These are phyloP conservation scores for Drosophila mercatorum DNA, from an alignment of 2,888 invertebrate species.

Conservation along the genomic window DNA sequence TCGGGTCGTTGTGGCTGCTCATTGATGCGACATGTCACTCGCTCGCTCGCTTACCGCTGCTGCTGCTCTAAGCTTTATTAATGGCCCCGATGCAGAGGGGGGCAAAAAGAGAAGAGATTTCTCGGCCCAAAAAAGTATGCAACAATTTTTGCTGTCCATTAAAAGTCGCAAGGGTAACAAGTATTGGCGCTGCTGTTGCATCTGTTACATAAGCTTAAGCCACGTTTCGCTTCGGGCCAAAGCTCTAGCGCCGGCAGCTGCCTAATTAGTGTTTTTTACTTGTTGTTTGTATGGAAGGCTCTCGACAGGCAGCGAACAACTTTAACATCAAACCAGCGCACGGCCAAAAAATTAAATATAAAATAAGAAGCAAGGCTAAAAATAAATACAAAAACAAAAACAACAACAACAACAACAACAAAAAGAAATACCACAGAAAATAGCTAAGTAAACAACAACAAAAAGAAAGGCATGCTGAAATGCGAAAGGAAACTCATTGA, in stretches of 20 bases:
- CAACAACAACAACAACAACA: neutral
- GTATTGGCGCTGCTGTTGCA: constrained; percentile 4
- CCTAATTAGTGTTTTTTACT: constrained; percentile 1
- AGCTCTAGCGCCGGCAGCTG: neutral
- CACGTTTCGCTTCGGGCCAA: neutral
- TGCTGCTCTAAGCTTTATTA: constrained; percentile 58
- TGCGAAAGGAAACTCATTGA: constrained; percentile 40
- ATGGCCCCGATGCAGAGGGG: constrained; percentile 21
- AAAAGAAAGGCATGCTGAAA: neutral
- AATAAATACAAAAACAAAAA: neutral
- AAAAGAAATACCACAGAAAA: neutral
- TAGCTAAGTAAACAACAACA: constrained; percentile 1
- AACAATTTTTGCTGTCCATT: constrained; percentile 12
- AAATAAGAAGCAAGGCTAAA: constrained; percentile 2
- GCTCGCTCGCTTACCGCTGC: constrained; percentile 24
- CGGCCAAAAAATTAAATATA: constrained; percentile 5
- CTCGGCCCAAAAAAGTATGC: constrained; percentile 13
- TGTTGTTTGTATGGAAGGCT: constrained; percentile 6
- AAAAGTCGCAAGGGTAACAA: constrained; percentile 13
- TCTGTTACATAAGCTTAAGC: constrained; percentile 1
- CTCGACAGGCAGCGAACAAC: constrained; percentile 53
- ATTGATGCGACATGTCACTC: constrained; percentile 47
- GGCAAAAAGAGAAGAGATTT: neutral
- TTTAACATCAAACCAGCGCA: constrained; percentile 38
- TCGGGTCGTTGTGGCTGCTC: constrained; percentile 39